Evolutionary conservation across 1,140 invertebrate genomes (phyloP).

Genomic region (Tetramorium parvispinum): DNA sequence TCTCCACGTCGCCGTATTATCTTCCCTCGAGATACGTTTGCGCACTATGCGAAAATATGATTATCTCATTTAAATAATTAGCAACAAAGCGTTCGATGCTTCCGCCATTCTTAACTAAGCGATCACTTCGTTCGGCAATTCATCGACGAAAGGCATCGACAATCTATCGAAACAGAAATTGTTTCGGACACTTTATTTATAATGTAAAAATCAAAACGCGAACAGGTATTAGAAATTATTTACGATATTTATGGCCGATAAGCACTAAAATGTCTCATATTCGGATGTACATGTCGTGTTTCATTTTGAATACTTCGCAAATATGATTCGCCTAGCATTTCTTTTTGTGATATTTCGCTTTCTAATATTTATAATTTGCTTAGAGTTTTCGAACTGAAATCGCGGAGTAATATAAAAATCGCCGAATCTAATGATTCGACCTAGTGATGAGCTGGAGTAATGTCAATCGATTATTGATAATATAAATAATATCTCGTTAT

Average conservation of each 20-base stretch:
- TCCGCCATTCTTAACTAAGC: background rate
- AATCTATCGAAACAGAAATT: background rate
- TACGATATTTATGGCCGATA: background rate
- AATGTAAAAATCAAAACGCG: background rate
- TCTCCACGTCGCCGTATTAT: background rate
- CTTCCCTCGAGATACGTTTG: background rate
- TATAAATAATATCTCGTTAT: too few species aligned
- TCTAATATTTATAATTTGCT: background rate
- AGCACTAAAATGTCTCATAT: background rate
- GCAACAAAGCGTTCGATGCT: background rate
- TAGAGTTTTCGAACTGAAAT: background rate
- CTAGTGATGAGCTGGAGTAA: too few species aligned
- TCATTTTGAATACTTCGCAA: background rate
- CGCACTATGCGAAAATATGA: too few species aligned
- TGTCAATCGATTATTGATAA: too few species aligned
- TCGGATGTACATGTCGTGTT: background rate
- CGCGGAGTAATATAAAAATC: background rate
- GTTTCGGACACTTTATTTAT: background rate
- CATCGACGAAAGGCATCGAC: background rate
- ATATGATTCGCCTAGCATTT: background rate
- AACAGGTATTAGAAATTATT: background rate
- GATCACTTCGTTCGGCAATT: background rate
- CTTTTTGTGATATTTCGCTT: background rate
- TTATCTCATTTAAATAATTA: too few species aligned
- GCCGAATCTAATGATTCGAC: background rate